Evolutionary conservation across 2,797 vertebrate genomes (phyloP).

Genomic region (Decapterus maruadsi): DNA sequence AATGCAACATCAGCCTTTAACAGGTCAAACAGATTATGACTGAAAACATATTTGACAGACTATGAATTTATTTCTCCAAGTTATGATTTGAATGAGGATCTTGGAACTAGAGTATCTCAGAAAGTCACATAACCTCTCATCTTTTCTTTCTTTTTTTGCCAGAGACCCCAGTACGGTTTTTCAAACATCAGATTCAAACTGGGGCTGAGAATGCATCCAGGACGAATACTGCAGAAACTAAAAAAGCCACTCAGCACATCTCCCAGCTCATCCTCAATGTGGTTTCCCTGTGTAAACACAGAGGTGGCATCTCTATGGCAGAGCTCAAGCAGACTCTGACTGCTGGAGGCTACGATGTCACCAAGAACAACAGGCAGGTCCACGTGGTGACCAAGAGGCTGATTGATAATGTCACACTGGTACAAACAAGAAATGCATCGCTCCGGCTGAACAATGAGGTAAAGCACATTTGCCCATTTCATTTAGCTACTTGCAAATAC

Average conservation of each 20-base stretch:
- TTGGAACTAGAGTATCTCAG: neutral
- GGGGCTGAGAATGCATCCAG: neutral
- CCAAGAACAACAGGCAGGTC: conserved; percentile 40
- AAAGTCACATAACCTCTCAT: neutral
- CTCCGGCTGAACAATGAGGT: conserved; percentile 49
- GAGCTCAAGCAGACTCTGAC: conserved; percentile 65
- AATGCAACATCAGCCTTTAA: neutral
- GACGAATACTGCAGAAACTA: neutral
- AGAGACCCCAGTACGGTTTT: conserved; percentile 60
- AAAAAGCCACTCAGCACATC: neutral
- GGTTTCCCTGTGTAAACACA: conserved; percentile 51
- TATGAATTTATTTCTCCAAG: neutral
- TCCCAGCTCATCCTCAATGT: conserved; percentile 47
- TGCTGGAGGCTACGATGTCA: conserved; percentile 46
- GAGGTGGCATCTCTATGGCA: conserved; percentile 59
- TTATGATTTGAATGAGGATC: neutral
- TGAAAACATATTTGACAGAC: neutral
- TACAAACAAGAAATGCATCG: conserved; percentile 17
- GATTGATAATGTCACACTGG: conserved; percentile 25
- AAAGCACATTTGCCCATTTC: conserved; percentile 1
- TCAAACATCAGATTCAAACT: conserved; percentile 52
- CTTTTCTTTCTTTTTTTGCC: conserved; percentile 11
- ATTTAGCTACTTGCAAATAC: neutral
- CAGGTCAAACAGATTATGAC: neutral
- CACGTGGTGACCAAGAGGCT: conserved; percentile 27